Base-by-base conservation (phyloP, 2,888 invertebrate genomes). In the Nymphalis polychloros region DNA sequence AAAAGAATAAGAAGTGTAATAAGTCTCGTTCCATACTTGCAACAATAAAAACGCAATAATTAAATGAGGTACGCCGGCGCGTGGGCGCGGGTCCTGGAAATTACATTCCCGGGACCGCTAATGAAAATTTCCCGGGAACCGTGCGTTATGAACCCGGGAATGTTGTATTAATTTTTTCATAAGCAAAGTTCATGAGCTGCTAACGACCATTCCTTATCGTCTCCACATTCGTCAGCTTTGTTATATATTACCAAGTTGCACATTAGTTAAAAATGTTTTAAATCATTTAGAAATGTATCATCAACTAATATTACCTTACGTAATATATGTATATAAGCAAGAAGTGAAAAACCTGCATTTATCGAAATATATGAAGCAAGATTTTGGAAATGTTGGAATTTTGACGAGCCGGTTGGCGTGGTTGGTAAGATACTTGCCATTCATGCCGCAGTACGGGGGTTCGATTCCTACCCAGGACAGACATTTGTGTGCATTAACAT, bases 51-150 rank as follows among this genome's bases (percentile, higher is more conserved):
- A 72, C 57, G 35, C 48, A 55, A 64, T 67, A 72, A 69, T 73
- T 69, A 61, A 68, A 63, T 41, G 41, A 41, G 27, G 66, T 52
- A 41, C 41, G n/a, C 1, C 59, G 35, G 57, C 41, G 52, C 46
- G 63, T 59, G 27, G 52, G 48, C 31, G 60, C 52, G 55, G 63
- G 23, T 61, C 48, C 50, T 47, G 47, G 55, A 67, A 73, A 70
- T 73, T 68, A 55, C 68, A 70, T 71, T 72, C 67, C 53, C 47
- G 50, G 61, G 64, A 59, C 66, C 69, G 50, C 69, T 72, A 72
- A 72, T 70, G 70, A 75, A 72, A 72, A 72, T 71, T 72, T 70
- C 67, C 65, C 20, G 67, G 50, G 50, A 66, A 49, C 64, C 57
- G 57, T 52, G 49, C 57, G 50, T 61, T 57, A 63, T 59, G 60